Percentiles rank a stretch among this genome's conserved stretches.
phyloP scores from a whole-genome alignment of 2,888 invertebrate genomes.

The Drosophila helvetica region DNA sequence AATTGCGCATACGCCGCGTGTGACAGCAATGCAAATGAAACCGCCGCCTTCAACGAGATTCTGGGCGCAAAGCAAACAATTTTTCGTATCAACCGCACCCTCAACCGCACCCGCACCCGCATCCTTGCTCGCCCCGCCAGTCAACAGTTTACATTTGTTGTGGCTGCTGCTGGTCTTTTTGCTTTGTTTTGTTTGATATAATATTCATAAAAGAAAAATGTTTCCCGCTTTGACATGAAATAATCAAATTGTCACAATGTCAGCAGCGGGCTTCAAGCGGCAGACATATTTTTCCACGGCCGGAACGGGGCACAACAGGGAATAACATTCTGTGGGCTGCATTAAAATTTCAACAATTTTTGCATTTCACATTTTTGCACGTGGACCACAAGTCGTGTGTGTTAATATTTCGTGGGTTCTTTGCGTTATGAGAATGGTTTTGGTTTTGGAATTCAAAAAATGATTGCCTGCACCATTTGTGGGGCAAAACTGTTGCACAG shows the following conservation, averaged over 20 bases:
- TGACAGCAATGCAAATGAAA: slow-evolving; percentile 45
- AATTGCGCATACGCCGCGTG: slow-evolving; percentile 59
- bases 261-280: slow-evolving; percentile 36
- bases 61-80: slow-evolving; percentile 61
- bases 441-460: neutral
- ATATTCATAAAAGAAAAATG: slow-evolving; percentile 63
- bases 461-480: neutral
- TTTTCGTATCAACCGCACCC: slow-evolving; percentile 37
- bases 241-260: slow-evolving; percentile 73
- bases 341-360: slow-evolving; percentile 40
- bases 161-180: slow-evolving; percentile 16
- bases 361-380: slow-evolving; percentile 18
- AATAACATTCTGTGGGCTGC: slow-evolving; percentile 23
- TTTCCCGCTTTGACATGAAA: slow-evolving; percentile 65
- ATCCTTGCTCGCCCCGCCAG: slow-evolving; percentile 1
- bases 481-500: neutral
- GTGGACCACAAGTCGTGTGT: neutral
- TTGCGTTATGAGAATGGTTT: slow-evolving; percentile 9
- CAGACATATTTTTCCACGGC: slow-evolving; percentile 22
- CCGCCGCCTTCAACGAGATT: slow-evolving; percentile 40
- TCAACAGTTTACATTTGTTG: slow-evolving; percentile 47
- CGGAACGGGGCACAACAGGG: slow-evolving; percentile 4
- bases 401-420: neutral
- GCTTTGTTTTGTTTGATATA: slow-evolving; percentile 60
- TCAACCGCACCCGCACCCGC: slow-evolving; percentile 10